Percentiles rank a stretch among this genome's conserved stretches.
These are phyloP conservation scores for Thumatha senex DNA, from an alignment of 2,888 invertebrate genomes.

Conservation along the genomic window DNA sequence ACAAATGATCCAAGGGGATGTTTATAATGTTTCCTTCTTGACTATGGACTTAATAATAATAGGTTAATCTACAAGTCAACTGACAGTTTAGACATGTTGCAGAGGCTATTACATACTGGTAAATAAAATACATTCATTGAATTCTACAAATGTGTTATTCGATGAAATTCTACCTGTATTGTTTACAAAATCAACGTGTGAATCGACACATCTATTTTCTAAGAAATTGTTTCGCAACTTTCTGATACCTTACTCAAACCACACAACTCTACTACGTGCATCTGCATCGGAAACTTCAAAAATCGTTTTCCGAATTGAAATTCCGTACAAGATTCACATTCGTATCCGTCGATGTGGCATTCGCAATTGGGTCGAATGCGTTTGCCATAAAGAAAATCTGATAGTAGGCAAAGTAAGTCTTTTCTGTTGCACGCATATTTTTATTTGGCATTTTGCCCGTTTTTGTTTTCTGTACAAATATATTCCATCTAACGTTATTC, in stretches of 20 bases:
- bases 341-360: constrained; percentile 1
- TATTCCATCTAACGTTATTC: constrained; percentile 26
- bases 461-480: constrained; percentile 24
- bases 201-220: background rate
- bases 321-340: constrained; percentile 1
- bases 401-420: background rate
- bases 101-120: too few relatives aligned
- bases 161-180: too few relatives aligned
- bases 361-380: constrained; percentile 16
- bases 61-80: too few relatives aligned
- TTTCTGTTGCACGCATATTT: constrained; percentile 20
- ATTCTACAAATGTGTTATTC: too few relatives aligned
- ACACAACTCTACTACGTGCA: constrained; percentile 8
- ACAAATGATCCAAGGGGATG: too few relatives aligned
- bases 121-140: too few relatives aligned
- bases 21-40: too few relatives aligned
- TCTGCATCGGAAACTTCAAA: constrained; percentile 4
- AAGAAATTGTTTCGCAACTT: background rate
- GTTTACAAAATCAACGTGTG: background rate
- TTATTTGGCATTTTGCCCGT: constrained; percentile 35
- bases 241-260: background rate
- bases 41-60: too few relatives aligned
- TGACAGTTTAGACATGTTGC: too few relatives aligned
- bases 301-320: constrained; percentile 7
- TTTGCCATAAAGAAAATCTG: constrained; percentile 6